Base-by-base conservation (phyloP, 1,140 invertebrate species). In the Ceratosolen fusciceps region DNA sequence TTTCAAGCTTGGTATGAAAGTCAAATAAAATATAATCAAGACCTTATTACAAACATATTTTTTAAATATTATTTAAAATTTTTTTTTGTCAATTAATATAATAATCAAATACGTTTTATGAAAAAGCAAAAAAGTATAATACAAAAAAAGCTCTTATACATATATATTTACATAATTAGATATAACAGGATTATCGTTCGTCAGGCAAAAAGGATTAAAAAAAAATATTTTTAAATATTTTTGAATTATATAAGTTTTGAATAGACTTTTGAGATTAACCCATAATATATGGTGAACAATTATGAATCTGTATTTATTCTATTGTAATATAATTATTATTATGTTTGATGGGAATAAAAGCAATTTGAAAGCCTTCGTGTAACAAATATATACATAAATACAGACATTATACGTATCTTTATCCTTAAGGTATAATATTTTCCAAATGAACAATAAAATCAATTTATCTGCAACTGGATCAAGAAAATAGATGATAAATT, bases 171-270 rank as follows among this genome's bases (percentile, higher is more conserved):
- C 29, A 19, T 62, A 34, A 4, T 65, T 7, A 9, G 34, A 65
- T 37, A 37, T 34, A 62, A 16, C 60, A n/a, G 60, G 60, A 65
- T 65, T 65, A 65, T 37, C 19, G 16, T 65, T 65, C 21, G 26
- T 24, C 29, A 1, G 12, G 9, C 58, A n/a, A 62, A 16, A n/a
- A 19, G 1, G 26, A 62, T 62, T 8, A n/a, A 62, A 37, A n/a
- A 60, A 21, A n/a, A 65, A 65, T 37, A n/a, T 65, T 65, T n/a
- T 37, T 37, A 31, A n/a, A 16, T 52, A 52, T 3, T 52, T 52
- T 52, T 52, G 49, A 19, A 52, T 52, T 52, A 52, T 52, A 19
- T 52, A 52, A 52, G 39, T 12, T 43, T 43, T n/a, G n/a, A n/a
- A n/a, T n/a, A n/a, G 39, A 43, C 12, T 43, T 12, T 43, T 43